phyloP scores from a whole-genome alignment of 2,113 vertebrate genomes.

The Candoia aspera region DNA sequence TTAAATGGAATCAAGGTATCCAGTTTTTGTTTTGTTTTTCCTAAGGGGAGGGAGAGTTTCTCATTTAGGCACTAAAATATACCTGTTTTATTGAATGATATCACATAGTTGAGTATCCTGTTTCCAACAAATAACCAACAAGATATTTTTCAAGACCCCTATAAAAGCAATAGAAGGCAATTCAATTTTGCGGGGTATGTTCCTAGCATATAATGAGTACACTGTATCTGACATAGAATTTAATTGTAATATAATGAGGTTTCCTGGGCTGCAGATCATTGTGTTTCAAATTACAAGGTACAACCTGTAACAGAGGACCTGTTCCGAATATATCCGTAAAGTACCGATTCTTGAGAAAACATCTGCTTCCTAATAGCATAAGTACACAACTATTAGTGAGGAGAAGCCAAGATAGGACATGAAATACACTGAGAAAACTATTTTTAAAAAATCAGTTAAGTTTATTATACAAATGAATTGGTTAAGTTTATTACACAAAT shows the following conservation, averaged over 20 bases:
- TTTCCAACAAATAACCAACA: background rate
- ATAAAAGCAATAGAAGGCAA: background rate
- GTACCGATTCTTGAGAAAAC: background rate
- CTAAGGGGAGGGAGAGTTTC: background rate
- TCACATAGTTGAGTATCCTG: background rate
- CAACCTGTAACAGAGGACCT: background rate
- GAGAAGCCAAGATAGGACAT: background rate
- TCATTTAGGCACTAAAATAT: background rate
- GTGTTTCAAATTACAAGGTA: background rate
- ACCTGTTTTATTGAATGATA: background rate
- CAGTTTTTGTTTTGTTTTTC: background rate
- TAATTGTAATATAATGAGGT: background rate
- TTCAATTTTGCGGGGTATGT: background rate
- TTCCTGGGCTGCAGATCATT: background rate
- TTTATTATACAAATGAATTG: background rate
- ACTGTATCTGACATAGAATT: background rate
- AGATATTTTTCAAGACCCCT: background rate
- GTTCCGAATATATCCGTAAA: background rate
- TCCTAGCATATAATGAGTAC: background rate
- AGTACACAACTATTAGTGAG: background rate
- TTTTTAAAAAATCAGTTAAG: background rate
- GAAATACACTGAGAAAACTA: background rate
- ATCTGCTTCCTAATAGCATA: background rate
- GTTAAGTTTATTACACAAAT: background rate
- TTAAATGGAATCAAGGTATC: background rate